Evolutionary conservation across 2,797 vertebrate genomes (phyloP), one percentile per base, ranked within the genome.

Genomic region (Merluccius polli): DNA sequence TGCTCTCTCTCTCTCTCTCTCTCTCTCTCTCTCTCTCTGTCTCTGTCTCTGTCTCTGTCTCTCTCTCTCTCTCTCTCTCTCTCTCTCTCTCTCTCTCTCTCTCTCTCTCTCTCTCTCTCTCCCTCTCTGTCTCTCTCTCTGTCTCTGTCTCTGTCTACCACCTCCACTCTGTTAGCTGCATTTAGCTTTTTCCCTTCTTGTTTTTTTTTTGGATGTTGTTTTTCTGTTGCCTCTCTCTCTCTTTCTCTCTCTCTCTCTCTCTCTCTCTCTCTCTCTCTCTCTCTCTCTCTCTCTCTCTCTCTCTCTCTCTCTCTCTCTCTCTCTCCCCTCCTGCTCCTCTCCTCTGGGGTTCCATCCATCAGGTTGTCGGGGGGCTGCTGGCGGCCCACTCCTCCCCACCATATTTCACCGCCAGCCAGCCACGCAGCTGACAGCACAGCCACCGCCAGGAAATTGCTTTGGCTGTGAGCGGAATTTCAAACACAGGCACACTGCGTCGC

Each of bases 401-500:
- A 94, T 97, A 98, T 98, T 98, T 97, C 96, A 97, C 95, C 95
- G 94, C 94, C 95, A 96, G 96, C 94, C 95, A 97, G 96, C 95
- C 95, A 95, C 94, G 94, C 94, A 94, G 95, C 96, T 97, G 97
- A 98, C 96, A 98, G 96, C 95, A 94, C 94, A 93, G 95, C 95
- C 94, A 95, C 96, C 91, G 94, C 95, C 95, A 95, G 95, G 96
- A 97, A 97, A 97, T 95, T 95, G 95, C 95, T 96, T 96, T 95
- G 93, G 94, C 95, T 98, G 95, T 98, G 97, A 98, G 94, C 93
- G 91, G 98, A 98, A 98, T 98, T 96, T 97, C 95, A 98, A 96
- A 93, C 93, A 96, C 95, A 91, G 92, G 88, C 88, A 94, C 90
- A 89, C 92, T 90, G 90, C 90, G 84, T 93, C 89, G 85, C 89